These are phyloP conservation scores for Pyrrhosoma nymphula DNA, from an alignment of 2,888 invertebrate genomes.

Conservation along the genomic window DNA sequence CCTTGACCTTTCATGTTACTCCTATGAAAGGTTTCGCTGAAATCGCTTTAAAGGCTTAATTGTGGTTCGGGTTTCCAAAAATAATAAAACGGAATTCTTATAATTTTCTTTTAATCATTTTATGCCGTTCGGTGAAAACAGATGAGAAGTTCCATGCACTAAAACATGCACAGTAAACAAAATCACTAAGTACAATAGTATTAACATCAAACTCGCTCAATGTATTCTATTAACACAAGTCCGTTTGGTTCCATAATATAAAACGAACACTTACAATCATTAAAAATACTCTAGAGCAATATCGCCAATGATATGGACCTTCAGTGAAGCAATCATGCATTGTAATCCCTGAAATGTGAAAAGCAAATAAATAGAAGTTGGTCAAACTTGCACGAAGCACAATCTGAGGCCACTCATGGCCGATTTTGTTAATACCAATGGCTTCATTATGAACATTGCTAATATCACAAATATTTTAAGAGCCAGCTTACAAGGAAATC, in stretches of 20 bases:
- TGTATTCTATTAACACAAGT: constrained; percentile 68
- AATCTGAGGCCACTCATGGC: constrained; percentile 37
- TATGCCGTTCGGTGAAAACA: constrained; percentile 58
- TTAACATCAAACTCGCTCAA: constrained; percentile 68
- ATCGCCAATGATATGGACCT: constrained; percentile 63
- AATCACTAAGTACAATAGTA: constrained; percentile 70
- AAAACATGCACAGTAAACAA: constrained; percentile 77
- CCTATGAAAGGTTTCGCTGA: not conserved
- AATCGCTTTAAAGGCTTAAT: not conserved
- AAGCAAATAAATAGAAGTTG: constrained; percentile 65
- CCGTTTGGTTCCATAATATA: constrained; percentile 57
- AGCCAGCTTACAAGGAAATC: constrained; percentile 58
- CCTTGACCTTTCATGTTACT: not conserved
- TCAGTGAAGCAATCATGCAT: constrained; percentile 65
- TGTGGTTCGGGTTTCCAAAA: not conserved
- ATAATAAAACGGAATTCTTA: constrained; percentile 35
- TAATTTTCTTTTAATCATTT: constrained; percentile 50
- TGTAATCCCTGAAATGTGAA: constrained; percentile 63
- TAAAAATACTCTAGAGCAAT: constrained; percentile 65
- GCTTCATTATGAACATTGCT: constrained; percentile 58
- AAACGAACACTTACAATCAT: constrained; percentile 62
- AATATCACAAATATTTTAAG: constrained; percentile 66
- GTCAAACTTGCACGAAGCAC: constrained; percentile 63
- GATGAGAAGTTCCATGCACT: constrained; percentile 75
- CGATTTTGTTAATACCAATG: constrained; percentile 57